Evolutionary conservation across 2,797 vertebrate genomes (phyloP).

Genomic region (Cossypha heuglini): DNA sequence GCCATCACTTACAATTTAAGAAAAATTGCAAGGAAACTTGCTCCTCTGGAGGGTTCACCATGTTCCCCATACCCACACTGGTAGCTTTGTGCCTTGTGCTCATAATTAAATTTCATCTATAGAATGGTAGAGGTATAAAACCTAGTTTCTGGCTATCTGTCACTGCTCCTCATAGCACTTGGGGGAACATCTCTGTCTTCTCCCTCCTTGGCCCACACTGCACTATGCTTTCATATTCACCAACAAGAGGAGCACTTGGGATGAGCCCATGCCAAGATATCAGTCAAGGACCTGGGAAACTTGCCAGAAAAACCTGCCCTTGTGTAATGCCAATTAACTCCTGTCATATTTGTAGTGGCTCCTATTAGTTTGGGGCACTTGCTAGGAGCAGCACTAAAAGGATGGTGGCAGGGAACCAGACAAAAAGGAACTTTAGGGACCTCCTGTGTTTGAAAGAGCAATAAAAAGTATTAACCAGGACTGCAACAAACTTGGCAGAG

Average conservation of each 20-base stretch:
- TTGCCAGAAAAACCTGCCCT: not conserved
- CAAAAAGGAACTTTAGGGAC: not conserved
- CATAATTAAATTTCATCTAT: not conserved
- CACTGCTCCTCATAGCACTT: not conserved
- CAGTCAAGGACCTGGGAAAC: slow-evolving; percentile 10
- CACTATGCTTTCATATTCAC: not conserved
- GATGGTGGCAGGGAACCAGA: not conserved
- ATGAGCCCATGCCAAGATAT: slow-evolving; percentile 27
- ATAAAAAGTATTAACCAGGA: not conserved
- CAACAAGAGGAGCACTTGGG: not conserved
- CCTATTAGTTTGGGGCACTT: not conserved
- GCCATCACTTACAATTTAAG: not conserved
- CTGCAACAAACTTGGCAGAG: not conserved
- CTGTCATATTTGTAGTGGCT: not conserved
- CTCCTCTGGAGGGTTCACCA: not conserved
- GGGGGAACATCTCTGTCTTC: not conserved
- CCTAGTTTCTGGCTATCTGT: not conserved
- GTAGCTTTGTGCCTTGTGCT: not conserved
- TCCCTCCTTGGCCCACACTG: not conserved
- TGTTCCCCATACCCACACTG: not conserved
- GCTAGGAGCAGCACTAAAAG: not conserved
- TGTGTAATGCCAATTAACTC: slow-evolving; percentile 17
- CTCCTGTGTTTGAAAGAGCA: not conserved
- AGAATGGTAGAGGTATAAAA: not conserved
- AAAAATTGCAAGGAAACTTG: not conserved